Percentiles rank a stretch among this genome's conserved stretches.
Conservation (phyloP, 2,797 vertebrate species). For the Chrysocyon brachyurus region DNA sequence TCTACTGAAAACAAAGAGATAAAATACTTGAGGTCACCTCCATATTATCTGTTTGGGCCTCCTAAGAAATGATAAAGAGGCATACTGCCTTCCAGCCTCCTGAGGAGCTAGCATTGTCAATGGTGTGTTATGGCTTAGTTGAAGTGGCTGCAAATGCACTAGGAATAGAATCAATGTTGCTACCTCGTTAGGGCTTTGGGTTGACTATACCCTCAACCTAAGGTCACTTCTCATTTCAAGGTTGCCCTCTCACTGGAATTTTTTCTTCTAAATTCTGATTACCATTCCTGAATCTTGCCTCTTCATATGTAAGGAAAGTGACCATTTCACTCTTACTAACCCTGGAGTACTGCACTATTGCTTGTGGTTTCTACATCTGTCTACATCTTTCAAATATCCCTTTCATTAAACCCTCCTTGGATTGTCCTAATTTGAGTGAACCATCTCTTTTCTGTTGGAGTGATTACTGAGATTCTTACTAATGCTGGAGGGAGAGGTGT, state of each 20-base stretch:
- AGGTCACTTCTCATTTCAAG: neutral
- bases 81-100: neutral
- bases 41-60: neutral
- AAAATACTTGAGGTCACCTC: neutral
- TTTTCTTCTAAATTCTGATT: neutral
- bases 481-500: neutral
- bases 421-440: constrained; percentile 9
- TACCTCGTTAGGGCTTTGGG: neutral
- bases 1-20: neutral
- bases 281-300: neutral
- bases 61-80: neutral
- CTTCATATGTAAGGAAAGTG: neutral
- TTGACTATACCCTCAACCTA: neutral
- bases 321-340: neutral
- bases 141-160: neutral
- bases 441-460: neutral
- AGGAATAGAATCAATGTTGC: neutral
- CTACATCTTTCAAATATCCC: neutral
- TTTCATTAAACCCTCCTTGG: neutral
- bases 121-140: neutral
- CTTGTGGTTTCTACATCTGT: neutral
- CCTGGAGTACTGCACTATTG: neutral
- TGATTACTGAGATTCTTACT: neutral
- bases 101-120: neutral
- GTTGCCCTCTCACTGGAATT: neutral